Evolutionary conservation across 1,140 invertebrate species (phyloP).

Genomic region (Drosophila yakuba): DNA sequence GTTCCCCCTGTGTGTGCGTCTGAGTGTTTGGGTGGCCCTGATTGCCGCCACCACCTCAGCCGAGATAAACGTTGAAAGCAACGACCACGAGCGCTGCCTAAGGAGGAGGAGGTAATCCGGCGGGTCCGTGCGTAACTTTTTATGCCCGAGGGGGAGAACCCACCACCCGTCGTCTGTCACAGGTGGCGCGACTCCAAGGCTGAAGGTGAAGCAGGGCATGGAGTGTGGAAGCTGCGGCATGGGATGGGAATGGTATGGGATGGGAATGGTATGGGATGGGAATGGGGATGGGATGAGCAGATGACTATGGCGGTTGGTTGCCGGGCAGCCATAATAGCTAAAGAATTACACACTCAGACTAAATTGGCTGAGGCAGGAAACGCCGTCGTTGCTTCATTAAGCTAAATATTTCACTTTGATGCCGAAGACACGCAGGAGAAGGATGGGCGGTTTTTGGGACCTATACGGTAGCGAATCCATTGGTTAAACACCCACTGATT

Average conservation of each 20-base stretch:
- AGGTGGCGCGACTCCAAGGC: conserved; percentile 60
- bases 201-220: conserved; percentile 27
- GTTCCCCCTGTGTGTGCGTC: neutral
- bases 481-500: conserved; percentile 35
- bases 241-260: neutral
- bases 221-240: neutral
- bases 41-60: conserved; percentile 37
- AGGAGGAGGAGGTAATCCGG: conserved; percentile 41
- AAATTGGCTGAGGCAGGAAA: conserved; percentile 84
- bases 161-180: conserved; percentile 48
- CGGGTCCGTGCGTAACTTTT: conserved; percentile 76
- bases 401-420: conserved; percentile 78
- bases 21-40: conserved; percentile 29
- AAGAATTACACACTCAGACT: conserved; percentile 84
- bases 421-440: conserved; percentile 15
- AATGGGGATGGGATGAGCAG: conserved; percentile 1
- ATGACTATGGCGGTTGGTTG: conserved; percentile 19
- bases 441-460: neutral
- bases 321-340: conserved; percentile 77
- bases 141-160: conserved; percentile 39
- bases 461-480: neutral
- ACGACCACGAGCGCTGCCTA: conserved; percentile 25
- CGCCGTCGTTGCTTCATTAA: conserved; percentile 84
- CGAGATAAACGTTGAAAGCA: conserved; percentile 71
- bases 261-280: neutral